Evolutionary conservation across 2,797 vertebrate genomes (phyloP).

Genomic region (Malurus splendens): DNA sequence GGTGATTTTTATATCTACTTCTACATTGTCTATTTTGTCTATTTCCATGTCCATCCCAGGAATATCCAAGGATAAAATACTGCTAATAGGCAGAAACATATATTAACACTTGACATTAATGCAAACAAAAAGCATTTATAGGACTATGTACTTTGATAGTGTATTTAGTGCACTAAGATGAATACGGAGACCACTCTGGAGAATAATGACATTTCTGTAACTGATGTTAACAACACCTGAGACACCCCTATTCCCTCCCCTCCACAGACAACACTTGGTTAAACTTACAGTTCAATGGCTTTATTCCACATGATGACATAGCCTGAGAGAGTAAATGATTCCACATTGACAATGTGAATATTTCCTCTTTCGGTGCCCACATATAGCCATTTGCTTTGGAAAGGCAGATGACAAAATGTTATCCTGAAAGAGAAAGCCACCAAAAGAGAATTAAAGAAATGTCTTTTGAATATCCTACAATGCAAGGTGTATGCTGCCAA

Average conservation of each 20-base stretch:
- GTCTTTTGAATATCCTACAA: neutral
- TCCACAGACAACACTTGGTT: neutral
- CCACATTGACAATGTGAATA: constrained; percentile 98
- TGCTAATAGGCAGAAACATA: neutral
- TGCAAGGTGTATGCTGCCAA: neutral
- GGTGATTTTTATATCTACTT: neutral
- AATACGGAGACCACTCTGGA: neutral
- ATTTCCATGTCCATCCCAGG: neutral
- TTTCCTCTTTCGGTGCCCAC: constrained; percentile 96
- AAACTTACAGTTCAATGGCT: constrained; percentile 98
- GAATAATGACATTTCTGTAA: neutral
- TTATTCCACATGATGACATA: constrained; percentile 99
- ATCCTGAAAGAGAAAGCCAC: constrained; percentile 73
- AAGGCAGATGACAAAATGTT: constrained; percentile 94
- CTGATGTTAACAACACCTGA: neutral
- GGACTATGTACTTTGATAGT: neutral
- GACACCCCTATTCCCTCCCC: neutral
- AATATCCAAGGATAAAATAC: neutral
- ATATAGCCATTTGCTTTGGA: constrained; percentile 99
- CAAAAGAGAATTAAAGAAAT: neutral
- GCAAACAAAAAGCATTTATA: neutral
- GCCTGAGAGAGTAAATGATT: constrained; percentile 98
- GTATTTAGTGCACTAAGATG: neutral
- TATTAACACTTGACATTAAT: neutral
- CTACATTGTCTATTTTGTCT: neutral